Percentiles rank a stretch among this genome's conserved stretches.
Evolutionary conservation across 2,888 invertebrate species (phyloP).

Genomic region (Nemotelus nigrinus): DNA sequence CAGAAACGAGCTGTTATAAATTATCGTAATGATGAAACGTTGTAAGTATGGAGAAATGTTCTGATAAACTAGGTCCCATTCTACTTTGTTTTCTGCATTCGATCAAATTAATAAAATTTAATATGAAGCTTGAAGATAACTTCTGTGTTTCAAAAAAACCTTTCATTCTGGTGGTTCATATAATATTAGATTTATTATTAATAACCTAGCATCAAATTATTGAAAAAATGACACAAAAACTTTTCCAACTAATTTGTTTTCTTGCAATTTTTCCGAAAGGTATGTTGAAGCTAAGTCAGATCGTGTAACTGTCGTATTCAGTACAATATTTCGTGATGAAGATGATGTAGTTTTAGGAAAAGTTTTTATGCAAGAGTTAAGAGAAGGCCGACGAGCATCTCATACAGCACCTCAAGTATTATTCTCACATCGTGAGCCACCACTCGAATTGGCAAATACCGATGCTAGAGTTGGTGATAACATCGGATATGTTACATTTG

Average conservation of each 20-base stretch:
- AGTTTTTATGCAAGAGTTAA: constrained; percentile 99
- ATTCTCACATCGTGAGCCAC: constrained; percentile 96
- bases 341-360: constrained; percentile 99
- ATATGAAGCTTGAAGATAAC: too few species aligned
- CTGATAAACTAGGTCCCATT: too few species aligned
- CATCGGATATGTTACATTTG: constrained; percentile 99
- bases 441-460: constrained; percentile 91
- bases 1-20: constrained; percentile 97
- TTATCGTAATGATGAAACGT: constrained; percentile 97
- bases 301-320: constrained; percentile 98
- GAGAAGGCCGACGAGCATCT: constrained; percentile 95
- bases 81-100: too few species aligned
- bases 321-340: constrained; percentile 97
- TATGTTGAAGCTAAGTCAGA: constrained; percentile 98
- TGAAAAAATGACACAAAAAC: too few species aligned
- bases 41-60: constrained; percentile 72
- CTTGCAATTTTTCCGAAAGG: constrained; percentile 66
- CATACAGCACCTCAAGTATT: constrained; percentile 93
- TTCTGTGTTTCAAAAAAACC: too few species aligned
- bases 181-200: too few species aligned
- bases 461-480: constrained; percentile 95
- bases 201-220: too few species aligned
- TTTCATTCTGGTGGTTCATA: too few species aligned
- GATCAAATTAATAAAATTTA: too few species aligned
- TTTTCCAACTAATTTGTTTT: too few species aligned